Base-by-base conservation (phyloP, 1,140 invertebrate genomes). In the Heliothis subflexa region DNA sequence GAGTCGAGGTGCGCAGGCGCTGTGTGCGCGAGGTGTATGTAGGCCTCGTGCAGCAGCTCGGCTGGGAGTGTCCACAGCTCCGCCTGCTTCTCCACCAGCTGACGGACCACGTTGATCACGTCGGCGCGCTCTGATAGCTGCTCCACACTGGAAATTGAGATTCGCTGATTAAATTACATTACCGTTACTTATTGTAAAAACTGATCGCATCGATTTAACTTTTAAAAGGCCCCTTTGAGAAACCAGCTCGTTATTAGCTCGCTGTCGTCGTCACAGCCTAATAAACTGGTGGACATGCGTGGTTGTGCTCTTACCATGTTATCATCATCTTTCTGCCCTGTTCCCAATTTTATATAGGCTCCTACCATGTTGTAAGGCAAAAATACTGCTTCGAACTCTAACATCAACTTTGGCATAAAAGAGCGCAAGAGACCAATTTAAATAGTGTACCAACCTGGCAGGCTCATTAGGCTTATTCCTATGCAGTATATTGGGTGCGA, bases 401-500 rank as follows among this genome's bases (percentile, higher is more conserved):
- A 7, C 33, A 40, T 40, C 5, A 5, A 40, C 5, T 40, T 40
- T 40, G 33, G 33, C 0, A 33, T 33, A 33, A 7, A 9, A 9
- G 9, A 40, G 33, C 5, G 5, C 21, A 5, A 33, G 0, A 40
- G 33, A 40, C 33, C 0, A 33, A 33, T 7, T 33, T 7, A 40
- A 40, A 7, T 40, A 9, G 4, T 7, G 3, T 40, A 55, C 90
- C 85, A 95, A 96, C 84, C 97, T 96, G 47, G 96, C 95, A 25
- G 95, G 89, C 78, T 96, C 96, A 50, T 95, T 95, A 25, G 96
- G 96, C 84, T 96, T 97, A 78, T 97, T 96, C 77, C 96, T 97
- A 85, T 98, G 98, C 57, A 99, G 95, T 85, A 99, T 98, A 90
- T 99, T 99, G 1, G 98, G 98, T 2, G 98, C 98, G 92, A 99